Percentiles rank a stretch among this genome's conserved stretches.
Evolutionary conservation across 2,797 vertebrate species (phyloP).

Genomic region (Intellagama lesueurii): DNA sequence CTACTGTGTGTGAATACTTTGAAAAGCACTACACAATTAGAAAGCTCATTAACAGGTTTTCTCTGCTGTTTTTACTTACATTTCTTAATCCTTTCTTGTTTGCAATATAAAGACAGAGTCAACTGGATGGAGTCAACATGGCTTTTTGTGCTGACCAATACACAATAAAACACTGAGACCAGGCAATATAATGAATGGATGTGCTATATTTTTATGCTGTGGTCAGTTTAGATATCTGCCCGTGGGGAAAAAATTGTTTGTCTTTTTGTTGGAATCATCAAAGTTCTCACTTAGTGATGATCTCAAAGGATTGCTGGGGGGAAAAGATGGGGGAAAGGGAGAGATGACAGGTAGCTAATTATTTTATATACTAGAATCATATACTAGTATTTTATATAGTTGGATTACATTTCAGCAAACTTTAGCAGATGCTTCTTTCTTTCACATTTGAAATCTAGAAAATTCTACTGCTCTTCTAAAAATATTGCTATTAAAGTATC

Average conservation of each 20-base stretch:
- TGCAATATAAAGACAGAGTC: conserved; percentile 45
- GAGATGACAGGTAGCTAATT: neutral
- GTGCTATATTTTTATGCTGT: conserved; percentile 6
- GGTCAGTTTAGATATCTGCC: neutral
- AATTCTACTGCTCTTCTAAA: neutral
- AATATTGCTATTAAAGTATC: neutral
- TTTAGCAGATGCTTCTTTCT: neutral
- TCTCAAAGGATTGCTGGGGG: neutral
- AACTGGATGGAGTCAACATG: conserved; percentile 22
- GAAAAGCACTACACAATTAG: conserved; percentile 45
- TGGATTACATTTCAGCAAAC: neutral
- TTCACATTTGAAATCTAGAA: neutral
- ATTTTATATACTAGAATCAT: neutral
- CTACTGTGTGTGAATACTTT: conserved; percentile 54
- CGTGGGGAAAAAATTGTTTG: neutral
- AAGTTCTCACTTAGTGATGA: neutral
- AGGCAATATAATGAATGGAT: neutral
- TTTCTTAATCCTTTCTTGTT: conserved; percentile 56
- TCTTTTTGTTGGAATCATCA: neutral
- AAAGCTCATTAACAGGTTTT: conserved; percentile 58
- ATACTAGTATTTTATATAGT: neutral
- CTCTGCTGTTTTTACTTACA: conserved; percentile 50
- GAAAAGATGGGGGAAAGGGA: neutral
- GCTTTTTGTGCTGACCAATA: conserved; percentile 49
- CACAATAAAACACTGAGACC: conserved; percentile 9